Conservation (phyloP, 2,888 invertebrate genomes). For the Teinopalpus imperialis region DNA sequence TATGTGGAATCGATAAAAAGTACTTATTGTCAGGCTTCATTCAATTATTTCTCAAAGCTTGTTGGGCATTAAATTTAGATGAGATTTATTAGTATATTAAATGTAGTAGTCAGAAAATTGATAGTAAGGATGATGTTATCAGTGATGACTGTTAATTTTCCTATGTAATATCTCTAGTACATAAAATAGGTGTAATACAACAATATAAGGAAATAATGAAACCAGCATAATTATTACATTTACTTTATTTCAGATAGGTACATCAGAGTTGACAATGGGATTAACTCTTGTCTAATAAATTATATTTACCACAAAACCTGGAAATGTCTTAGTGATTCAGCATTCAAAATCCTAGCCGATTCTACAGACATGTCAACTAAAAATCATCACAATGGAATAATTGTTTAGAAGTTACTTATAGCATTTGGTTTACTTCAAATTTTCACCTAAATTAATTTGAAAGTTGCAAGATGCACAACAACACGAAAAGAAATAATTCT, state of each 20-base stretch:
- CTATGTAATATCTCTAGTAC: too few relatives aligned
- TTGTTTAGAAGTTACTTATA: conserved; percentile 63
- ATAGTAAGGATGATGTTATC: too few relatives aligned
- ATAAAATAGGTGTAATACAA: too few relatives aligned
- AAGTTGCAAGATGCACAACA: conserved; percentile 34
- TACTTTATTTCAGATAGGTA: conserved; percentile 65
- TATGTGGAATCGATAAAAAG: too few relatives aligned
- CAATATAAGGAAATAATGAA: conserved; percentile 35
- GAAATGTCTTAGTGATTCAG: conserved; percentile 49
- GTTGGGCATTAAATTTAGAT: too few relatives aligned
- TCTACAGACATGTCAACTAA: conserved; percentile 59
- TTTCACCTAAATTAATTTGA: conserved; percentile 36
- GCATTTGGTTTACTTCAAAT: conserved; percentile 71
- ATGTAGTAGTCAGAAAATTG: too few relatives aligned
- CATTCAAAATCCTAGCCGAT: conserved; percentile 60
- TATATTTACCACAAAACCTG: conserved; percentile 55
- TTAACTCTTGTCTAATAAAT: conserved; percentile 63
- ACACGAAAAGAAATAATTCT: conserved; percentile 19
- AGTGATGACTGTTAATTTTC: too few relatives aligned
- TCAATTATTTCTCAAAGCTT: too few relatives aligned
- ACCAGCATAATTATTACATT: conserved; percentile 53
- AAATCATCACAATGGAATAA: conserved; percentile 77
- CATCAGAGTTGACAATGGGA: conserved; percentile 55
- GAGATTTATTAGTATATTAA: too few relatives aligned
- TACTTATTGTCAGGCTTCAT: too few relatives aligned